Conservation (phyloP, 2,888 invertebrate genomes). For the Phyto melanocephala region DNA sequence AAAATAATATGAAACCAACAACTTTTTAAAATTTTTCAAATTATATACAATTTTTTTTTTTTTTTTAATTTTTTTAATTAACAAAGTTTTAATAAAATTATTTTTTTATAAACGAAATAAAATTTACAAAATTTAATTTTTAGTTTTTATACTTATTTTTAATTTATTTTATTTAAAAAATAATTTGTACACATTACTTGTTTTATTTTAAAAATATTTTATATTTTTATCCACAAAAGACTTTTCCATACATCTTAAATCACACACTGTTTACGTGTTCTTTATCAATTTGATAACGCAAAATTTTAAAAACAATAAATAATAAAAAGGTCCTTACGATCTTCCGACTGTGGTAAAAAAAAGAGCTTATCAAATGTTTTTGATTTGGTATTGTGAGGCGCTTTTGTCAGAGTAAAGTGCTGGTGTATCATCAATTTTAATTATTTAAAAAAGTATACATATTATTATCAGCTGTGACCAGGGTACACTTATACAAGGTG, state of each 20-base stretch:
- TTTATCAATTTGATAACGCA: too few species aligned
- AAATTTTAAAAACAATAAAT: too few species aligned
- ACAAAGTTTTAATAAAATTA: conserved; percentile 58
- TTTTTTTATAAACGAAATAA: neutral
- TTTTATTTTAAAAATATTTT: neutral
- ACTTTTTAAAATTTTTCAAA: neutral
- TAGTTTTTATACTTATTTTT: conserved; percentile 26
- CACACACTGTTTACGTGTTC: neutral
- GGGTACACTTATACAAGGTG: too few species aligned
- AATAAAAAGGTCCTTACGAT: too few species aligned
- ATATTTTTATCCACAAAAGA: conserved; percentile 10
- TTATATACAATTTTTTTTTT: conserved; percentile 4
- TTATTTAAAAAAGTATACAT: too few species aligned
- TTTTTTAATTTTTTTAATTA: too few species aligned
- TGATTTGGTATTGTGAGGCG: too few species aligned
- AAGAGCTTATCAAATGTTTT: too few species aligned
- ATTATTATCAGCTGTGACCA: too few species aligned
- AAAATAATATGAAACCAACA: conserved; percentile 40
- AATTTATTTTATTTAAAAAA: conserved; percentile 16
- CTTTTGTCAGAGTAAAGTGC: too few species aligned
- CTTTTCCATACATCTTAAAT: neutral
- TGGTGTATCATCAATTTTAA: too few species aligned
- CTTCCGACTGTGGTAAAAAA: too few species aligned
- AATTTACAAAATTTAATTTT: conserved; percentile 42
- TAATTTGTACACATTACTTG: conserved; percentile 41